These are phyloP conservation scores for Scylla paramamosain DNA, from an alignment of 1,140 invertebrate genomes.

Conservation along the genomic window DNA sequence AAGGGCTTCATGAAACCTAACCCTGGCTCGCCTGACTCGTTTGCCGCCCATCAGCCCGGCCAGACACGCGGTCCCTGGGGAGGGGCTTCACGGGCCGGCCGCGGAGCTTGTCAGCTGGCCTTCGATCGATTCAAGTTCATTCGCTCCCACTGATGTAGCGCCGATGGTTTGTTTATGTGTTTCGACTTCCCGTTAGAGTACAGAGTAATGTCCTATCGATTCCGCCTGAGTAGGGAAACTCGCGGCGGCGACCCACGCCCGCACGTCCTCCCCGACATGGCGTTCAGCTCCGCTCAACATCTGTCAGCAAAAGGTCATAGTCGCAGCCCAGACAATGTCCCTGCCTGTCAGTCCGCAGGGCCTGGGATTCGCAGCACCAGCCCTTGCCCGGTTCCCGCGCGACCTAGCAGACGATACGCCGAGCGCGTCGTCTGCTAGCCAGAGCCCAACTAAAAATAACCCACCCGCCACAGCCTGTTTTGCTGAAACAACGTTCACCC, in stretches of 20 bases:
- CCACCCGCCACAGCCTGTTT: constrained; percentile 68
- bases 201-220: not conserved
- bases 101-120: not conserved
- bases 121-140: not conserved
- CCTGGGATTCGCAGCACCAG: not conserved
- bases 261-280: not conserved
- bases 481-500: constrained; percentile 63
- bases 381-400: constrained; percentile 57
- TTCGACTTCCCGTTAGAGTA: not conserved
- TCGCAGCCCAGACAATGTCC: not conserved
- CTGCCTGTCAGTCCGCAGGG: not conserved
- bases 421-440: constrained; percentile 69
- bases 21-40: not conserved
- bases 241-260: not conserved
- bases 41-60: not conserved
- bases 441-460: constrained; percentile 68
- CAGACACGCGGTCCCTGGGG: not conserved
- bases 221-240: not conserved
- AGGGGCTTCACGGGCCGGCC: not conserved
- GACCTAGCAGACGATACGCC: constrained; percentile 67
- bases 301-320: not conserved
- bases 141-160: not conserved
- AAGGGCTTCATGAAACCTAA: constrained; percentile 13
- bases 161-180: not conserved
- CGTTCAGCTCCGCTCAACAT: not conserved